A percentile compares a stretch with the other conserved stretches of the same genome.
These are phyloP conservation scores for Arnoldichthys spilopterus DNA, from an alignment of 2,797 vertebrate species.

Conservation along the genomic window DNA sequence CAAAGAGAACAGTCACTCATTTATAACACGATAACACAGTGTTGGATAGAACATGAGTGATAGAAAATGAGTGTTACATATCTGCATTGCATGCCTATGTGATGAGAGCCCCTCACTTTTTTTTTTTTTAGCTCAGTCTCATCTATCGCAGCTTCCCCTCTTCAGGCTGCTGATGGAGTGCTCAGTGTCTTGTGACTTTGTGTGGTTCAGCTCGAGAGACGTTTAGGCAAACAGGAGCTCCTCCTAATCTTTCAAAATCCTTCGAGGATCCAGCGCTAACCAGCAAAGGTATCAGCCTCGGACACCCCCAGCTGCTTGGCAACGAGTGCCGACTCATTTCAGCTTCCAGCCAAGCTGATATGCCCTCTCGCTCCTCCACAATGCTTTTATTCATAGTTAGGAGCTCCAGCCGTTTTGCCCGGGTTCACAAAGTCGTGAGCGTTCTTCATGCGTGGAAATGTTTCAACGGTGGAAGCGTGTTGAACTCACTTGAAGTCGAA, in stretches of 20 bases:
- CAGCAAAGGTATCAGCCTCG: conserved; percentile 47
- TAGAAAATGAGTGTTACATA: conserved; percentile 13
- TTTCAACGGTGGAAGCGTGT: not conserved
- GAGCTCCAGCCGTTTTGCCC: conserved; percentile 2
- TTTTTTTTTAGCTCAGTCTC: conserved; percentile 22
- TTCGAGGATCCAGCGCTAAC: conserved; percentile 31
- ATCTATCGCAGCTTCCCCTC: conserved; percentile 1
- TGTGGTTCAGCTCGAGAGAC: conserved; percentile 32
- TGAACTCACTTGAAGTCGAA: not conserved
- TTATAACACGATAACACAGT: no score
- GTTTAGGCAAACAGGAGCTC: conserved; percentile 10
- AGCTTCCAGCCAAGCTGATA: conserved; percentile 12
- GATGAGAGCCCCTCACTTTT: conserved; percentile 14
- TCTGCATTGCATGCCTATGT: conserved; percentile 13
- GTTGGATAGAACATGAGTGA: no score
- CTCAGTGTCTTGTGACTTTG: conserved; percentile 27
- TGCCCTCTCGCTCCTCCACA: conserved; percentile 23
- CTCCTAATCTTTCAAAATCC: conserved; percentile 42
- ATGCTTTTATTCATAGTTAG: conserved; percentile 26
- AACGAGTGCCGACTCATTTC: conserved; percentile 31
- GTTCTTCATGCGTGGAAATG: conserved; percentile 7
- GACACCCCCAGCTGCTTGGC: conserved; percentile 48
- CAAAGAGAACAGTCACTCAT: no score
- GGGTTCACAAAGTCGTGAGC: conserved; percentile 14
- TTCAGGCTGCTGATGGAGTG: conserved; percentile 14